Evolutionary conservation across 2,888 invertebrate genomes (phyloP), one percentile per base, ranked within the genome.

Genomic region (Ennomos quercinarius): DNA sequence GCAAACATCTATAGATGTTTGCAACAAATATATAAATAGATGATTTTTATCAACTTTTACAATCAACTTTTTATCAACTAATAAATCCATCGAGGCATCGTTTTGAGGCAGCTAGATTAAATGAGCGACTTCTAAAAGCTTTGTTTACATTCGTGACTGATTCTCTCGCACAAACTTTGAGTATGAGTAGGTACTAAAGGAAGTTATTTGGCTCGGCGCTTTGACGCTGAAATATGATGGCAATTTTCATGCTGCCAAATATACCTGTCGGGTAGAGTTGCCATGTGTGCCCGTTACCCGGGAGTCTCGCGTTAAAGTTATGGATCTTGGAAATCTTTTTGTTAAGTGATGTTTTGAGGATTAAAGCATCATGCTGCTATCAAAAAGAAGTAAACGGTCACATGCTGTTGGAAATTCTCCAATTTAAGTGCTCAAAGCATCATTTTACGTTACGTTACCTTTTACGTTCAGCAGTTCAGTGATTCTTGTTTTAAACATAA

Each of bases 151-250:
- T 71, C 68, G 73, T 78, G 81, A 81, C 75, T 79, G 80, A 83
- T 84, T 82, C 72, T 72, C 74, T 76, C 74, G 67, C 71, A 72
- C 75, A 75, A 81, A 83, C 72, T 83, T 80, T 72, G 77, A 80
- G 78, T 81, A 78, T 82, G 75, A 76, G 67, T n/a, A n/a, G n/a
- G n/a, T 73, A 80, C 75, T 77, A 76, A 81, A 83, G 81, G 79
- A 87, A 88, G 83, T 87, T 85, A 85, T 87, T 84, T 81, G 76
- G 77, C 74, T 74, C 78, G 70, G 73, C 72, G 76, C 80, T 78
- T 78, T 83, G 86, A 84, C 85, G 83, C 73, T 87, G 86, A 89
- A 89, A 88, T 87, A 89, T 89, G 86, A 87, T 71, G 83, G 85
- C 84, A 86, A 88, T 89, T 86, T 87, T 82, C 77, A 82, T 82